These are phyloP conservation scores for Diaphora mendica DNA, from an alignment of 2,888 invertebrate species.

Conservation along the genomic window DNA sequence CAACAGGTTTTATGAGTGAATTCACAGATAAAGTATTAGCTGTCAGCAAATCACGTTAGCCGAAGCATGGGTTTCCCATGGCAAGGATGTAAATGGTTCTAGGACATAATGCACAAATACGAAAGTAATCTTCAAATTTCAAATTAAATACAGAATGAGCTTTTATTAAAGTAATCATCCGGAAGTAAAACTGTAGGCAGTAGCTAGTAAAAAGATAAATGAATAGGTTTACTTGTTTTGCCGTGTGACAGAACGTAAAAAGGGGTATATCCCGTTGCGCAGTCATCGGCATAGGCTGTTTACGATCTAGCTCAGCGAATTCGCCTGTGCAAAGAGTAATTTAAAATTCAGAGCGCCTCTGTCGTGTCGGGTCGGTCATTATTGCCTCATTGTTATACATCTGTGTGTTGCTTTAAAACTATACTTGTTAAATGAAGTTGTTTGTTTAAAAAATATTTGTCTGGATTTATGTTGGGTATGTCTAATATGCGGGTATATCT, in stretches of 20 bases:
- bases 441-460: slow-evolving; percentile 12
- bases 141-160: not conserved
- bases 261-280: slow-evolving; percentile 39
- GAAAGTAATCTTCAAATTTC: not conserved
- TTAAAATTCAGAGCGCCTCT: slow-evolving; percentile 80
- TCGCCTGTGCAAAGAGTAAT: slow-evolving; percentile 78
- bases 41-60: not conserved
- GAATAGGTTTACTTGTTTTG: slow-evolving; percentile 11
- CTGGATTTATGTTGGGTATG: not conserved
- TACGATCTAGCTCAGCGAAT: slow-evolving; percentile 74
- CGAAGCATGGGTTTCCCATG: not conserved
- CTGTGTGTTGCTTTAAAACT: slow-evolving; percentile 47
- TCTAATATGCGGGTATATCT: not conserved
- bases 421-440: slow-evolving; percentile 31
- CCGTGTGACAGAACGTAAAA: slow-evolving; percentile 33
- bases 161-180: not conserved
- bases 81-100: not conserved
- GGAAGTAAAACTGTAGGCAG: not conserved
- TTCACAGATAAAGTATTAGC: not conserved
- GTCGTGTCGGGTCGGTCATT: slow-evolving; percentile 70
- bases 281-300: slow-evolving; percentile 60
- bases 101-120: not conserved
- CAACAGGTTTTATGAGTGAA: not conserved
- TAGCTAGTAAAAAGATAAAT: slow-evolving; percentile 19
- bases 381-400: slow-evolving; percentile 68